These are phyloP conservation scores for Eristalis pertinax DNA, from an alignment of 2,888 invertebrate genomes.

Conservation along the genomic window DNA sequence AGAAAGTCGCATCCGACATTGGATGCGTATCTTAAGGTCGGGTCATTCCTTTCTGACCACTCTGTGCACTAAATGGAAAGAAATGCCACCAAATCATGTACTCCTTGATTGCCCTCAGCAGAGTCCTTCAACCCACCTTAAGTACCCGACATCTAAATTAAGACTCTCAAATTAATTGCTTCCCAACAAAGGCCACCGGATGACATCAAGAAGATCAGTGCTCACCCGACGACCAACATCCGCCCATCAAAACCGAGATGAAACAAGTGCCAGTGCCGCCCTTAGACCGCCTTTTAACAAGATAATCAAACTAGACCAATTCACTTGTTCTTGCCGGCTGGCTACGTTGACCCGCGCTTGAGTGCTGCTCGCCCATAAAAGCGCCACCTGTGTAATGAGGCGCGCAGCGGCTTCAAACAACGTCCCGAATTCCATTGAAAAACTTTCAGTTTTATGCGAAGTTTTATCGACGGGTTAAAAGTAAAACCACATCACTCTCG, in stretches of 20 bases:
- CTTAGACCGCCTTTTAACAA: neutral
- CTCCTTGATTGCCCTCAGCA: too few species aligned
- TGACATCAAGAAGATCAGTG: neutral
- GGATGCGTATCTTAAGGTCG: too few species aligned
- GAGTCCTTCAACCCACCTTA: too few species aligned
- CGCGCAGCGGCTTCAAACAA: neutral
- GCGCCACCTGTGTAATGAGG: neutral
- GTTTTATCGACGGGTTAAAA: conserved; percentile 14
- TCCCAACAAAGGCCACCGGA: too few species aligned
- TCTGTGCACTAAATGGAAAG: too few species aligned
- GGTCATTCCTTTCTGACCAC: too few species aligned
- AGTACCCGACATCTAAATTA: too few species aligned
- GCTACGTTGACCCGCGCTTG: neutral
- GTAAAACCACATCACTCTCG: conserved; percentile 21
- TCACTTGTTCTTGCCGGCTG: neutral
- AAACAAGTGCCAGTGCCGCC: neutral
- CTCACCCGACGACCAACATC: neutral
- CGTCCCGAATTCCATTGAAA: neutral
- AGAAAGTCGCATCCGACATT: too few species aligned
- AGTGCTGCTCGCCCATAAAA: neutral
- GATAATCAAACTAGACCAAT: neutral
- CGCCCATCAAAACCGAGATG: neutral
- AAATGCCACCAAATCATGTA: too few species aligned
- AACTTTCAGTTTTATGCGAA: conserved; percentile 15
- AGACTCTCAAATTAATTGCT: too few species aligned